A percentile compares a stretch with the other conserved stretches of the same genome.
Evolutionary conservation across 2,797 vertebrate species (phyloP).

Genomic region (Cercopithecus mitis): DNA sequence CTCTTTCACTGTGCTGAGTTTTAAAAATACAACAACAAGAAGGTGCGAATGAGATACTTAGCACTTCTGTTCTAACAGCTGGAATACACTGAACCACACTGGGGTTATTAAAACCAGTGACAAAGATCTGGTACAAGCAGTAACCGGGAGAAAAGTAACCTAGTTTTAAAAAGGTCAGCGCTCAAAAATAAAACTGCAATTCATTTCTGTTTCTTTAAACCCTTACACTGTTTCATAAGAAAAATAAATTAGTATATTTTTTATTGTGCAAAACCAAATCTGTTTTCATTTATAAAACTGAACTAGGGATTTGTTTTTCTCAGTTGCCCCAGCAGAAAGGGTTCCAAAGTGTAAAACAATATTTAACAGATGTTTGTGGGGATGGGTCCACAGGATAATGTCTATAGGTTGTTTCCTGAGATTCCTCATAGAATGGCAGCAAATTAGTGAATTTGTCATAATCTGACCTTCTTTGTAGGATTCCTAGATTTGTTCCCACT

Average conservation of each 20-base stretch:
- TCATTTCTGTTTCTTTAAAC: slow-evolving; percentile 4
- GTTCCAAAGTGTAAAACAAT: neutral
- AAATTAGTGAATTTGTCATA: neutral
- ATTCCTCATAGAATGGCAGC: neutral
- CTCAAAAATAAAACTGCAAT: neutral
- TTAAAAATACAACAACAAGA: neutral
- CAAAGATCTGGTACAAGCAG: neutral
- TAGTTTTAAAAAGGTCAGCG: neutral
- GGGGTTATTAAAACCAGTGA: neutral
- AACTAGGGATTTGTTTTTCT: slow-evolving; percentile 1
- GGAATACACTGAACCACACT: neutral
- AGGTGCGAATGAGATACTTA: neutral
- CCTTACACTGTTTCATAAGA: neutral
- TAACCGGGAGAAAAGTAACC: neutral
- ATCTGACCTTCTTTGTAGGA: neutral
- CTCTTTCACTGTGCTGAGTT: neutral
- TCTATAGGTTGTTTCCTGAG: neutral
- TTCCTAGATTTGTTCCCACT: neutral
- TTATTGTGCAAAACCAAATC: neutral
- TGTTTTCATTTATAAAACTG: neutral
- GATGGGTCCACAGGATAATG: neutral
- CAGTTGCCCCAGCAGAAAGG: neutral
- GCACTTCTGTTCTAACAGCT: neutral
- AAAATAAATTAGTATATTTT: neutral
- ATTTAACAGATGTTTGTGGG: neutral